A percentile compares a stretch with the other conserved stretches of the same genome.
Evolutionary conservation across 2,888 invertebrate genomes (phyloP).

Genomic region (Hypomecis punctinalis): DNA sequence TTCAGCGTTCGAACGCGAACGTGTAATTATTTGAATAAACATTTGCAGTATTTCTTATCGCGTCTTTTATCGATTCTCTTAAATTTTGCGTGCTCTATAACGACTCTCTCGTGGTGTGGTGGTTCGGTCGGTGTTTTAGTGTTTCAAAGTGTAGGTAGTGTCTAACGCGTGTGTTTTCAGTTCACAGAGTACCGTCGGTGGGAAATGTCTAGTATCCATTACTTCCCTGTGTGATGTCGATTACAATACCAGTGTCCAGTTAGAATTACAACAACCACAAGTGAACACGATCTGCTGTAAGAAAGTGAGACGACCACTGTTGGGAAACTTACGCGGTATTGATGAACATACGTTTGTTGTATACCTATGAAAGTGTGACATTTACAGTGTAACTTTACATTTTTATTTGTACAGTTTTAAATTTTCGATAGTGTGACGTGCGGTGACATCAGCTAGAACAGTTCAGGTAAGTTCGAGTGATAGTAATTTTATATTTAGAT

Average conservation of each 20-base stretch:
- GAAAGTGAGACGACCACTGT: constrained; percentile 76
- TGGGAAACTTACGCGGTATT: constrained; percentile 77
- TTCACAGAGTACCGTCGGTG: constrained; percentile 67
- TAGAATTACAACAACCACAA: constrained; percentile 81
- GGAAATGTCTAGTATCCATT: constrained; percentile 76
- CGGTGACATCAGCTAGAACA: constrained; percentile 31
- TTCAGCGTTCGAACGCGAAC: constrained; percentile 45
- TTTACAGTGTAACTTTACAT: constrained; percentile 46
- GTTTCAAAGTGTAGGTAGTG: constrained; percentile 55
- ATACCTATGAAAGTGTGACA: constrained; percentile 56
- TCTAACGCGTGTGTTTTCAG: constrained; percentile 72
- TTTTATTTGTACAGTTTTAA: constrained; percentile 35
- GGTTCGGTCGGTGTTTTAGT: constrained; percentile 54
- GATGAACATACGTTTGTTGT: constrained; percentile 66
- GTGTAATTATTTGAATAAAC: constrained; percentile 65
- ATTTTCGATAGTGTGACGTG: constrained; percentile 35
- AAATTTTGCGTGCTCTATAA: constrained; percentile 49
- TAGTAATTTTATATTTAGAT: constrained; percentile 46
- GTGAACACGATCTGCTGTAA: constrained; percentile 77
- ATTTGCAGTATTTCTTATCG: constrained; percentile 58
- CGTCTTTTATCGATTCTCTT: constrained; percentile 53
- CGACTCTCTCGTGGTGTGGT: constrained; percentile 48
- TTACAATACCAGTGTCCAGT: constrained; percentile 73
- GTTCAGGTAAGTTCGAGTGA: constrained; percentile 47
- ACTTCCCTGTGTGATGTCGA: constrained; percentile 78